Conservation (phyloP, 2,797 vertebrate genomes). For the Darevskia nairensis region DNA sequence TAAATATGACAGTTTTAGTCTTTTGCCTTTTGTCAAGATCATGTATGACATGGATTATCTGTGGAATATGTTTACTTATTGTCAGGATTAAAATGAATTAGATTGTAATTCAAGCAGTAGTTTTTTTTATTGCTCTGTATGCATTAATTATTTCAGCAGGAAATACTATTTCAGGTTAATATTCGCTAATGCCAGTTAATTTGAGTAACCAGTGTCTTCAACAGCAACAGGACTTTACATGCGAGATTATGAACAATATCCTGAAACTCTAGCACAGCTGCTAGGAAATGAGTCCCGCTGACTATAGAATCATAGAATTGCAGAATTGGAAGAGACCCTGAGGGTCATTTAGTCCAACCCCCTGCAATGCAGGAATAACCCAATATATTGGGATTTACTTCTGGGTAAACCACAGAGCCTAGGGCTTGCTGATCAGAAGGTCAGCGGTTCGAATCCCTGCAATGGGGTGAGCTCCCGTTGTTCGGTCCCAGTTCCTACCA, state of each 20-base stretch:
- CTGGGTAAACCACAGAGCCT: neutral
- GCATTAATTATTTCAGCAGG: neutral
- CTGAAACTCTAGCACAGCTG: neutral
- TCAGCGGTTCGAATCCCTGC: too few species aligned
- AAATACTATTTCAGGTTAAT: slow-evolving; percentile 11
- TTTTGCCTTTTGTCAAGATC: slow-evolving; percentile 31
- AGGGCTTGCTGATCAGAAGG: too few species aligned
- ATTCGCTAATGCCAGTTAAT: neutral
- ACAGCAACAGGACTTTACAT: neutral
- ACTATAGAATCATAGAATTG: neutral
- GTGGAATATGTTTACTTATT: neutral
- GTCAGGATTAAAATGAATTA: slow-evolving; percentile 24
- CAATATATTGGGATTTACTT: neutral
- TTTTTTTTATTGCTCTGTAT: slow-evolving; percentile 11
- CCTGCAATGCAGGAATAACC: too few species aligned
- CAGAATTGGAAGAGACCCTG: too few species aligned
- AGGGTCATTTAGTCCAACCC: too few species aligned
- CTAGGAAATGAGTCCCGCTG: neutral
- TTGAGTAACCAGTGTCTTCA: neutral
- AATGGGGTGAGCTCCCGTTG: too few species aligned
- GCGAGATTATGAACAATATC: neutral
- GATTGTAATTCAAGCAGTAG: slow-evolving; percentile 16
- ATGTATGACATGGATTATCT: neutral
- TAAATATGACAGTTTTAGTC: neutral
- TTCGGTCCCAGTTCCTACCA: too few species aligned